A percentile compares a stretch with the other conserved stretches of the same genome.
These are phyloP conservation scores for Microtus ochrogaster DNA, from an alignment of 2,113 vertebrate genomes.

Conservation along the genomic window DNA sequence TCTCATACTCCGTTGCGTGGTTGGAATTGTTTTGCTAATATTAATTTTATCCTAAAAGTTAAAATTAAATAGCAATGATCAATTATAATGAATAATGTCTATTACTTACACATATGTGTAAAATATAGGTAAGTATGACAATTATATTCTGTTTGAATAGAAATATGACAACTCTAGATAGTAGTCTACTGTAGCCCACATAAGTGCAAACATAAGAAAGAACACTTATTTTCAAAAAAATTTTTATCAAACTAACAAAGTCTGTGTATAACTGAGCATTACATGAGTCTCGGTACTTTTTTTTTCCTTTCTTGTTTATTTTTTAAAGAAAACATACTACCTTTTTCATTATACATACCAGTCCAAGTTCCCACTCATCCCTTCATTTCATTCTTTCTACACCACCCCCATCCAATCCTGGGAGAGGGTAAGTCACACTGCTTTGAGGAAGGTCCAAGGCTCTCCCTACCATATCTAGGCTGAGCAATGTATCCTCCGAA, in stretches of 20 bases:
- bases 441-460: too few relatives aligned
- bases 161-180: too few relatives aligned
- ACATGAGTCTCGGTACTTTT: background rate
- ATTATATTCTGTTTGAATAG: background rate
- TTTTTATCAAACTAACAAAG: background rate
- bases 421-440: too few relatives aligned
- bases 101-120: background rate
- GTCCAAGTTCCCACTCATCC: too few relatives aligned
- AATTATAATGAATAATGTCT: background rate
- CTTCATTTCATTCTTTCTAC: too few relatives aligned
- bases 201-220: background rate
- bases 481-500: too few relatives aligned
- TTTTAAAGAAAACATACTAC: too few relatives aligned
- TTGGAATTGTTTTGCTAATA: background rate
- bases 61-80: background rate
- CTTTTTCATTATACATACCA: too few relatives aligned
- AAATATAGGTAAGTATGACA: background rate
- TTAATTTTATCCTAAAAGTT: background rate
- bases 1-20: background rate
- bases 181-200: background rate
- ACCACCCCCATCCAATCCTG: too few relatives aligned
- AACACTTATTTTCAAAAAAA: background rate
- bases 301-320: too few relatives aligned
- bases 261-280: background rate
- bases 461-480: too few relatives aligned